Conservation (phyloP, 2,888 invertebrate species). For the Cephus spinipes region DNA sequence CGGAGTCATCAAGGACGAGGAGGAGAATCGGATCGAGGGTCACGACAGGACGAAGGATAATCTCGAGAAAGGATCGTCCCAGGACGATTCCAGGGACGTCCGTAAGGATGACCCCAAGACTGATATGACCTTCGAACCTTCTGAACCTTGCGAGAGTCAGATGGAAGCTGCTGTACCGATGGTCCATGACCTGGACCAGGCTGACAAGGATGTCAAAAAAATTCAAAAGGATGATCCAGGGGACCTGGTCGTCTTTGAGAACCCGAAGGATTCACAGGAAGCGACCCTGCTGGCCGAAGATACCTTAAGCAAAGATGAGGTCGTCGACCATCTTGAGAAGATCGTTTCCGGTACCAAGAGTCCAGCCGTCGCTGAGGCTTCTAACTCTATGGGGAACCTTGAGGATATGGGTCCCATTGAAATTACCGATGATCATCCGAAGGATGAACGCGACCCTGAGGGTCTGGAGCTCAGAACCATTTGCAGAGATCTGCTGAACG, state of each 20-base stretch:
- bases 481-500: constrained; percentile 54
- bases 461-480: constrained; percentile 44
- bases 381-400: background rate
- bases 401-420: background rate
- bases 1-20: constrained; percentile 60
- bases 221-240: background rate
- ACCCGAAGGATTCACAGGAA: background rate
- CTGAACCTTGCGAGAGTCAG: constrained; percentile 47
- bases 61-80: constrained; percentile 15
- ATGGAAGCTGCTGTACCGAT: constrained; percentile 50
- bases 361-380: background rate
- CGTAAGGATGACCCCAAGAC: constrained; percentile 9
- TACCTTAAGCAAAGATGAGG: background rate
- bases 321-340: background rate
- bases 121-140: constrained; percentile 28
- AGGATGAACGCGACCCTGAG: constrained; percentile 11
- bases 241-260: background rate
- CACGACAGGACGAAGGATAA: constrained; percentile 4
- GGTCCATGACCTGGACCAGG: background rate
- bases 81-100: constrained; percentile 6
- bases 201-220: background rate
- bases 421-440: background rate
- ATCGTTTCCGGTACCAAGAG: background rate
- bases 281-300: background rate
- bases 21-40: constrained; percentile 34